These are phyloP conservation scores for Allygus modestus DNA, from an alignment of 2,888 invertebrate species.

Conservation along the genomic window DNA sequence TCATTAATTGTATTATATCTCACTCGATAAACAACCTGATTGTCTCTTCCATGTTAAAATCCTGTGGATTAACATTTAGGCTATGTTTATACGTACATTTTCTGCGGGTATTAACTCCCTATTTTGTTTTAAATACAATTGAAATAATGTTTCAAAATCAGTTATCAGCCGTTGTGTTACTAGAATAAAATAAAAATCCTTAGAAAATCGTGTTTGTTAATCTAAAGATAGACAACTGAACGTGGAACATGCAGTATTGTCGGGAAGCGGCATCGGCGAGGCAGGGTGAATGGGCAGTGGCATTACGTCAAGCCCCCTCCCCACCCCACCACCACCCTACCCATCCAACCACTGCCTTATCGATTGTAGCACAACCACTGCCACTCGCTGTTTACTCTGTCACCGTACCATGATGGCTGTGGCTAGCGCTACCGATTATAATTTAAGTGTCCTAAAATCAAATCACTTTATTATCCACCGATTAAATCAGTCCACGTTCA, in stretches of 20 bases:
- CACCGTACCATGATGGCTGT: constrained; percentile 14
- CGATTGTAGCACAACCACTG: constrained; percentile 48
- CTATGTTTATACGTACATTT: too few species aligned
- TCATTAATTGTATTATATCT: too few species aligned
- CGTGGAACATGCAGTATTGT: neutral
- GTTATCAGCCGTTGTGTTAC: too few species aligned
- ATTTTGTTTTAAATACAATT: too few species aligned
- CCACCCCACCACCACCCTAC: neutral
- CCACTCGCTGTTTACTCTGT: constrained; percentile 47
- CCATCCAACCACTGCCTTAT: constrained; percentile 25
- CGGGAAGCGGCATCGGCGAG: neutral
- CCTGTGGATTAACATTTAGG: too few species aligned
- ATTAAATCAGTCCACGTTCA: neutral
- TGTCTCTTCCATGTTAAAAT: too few species aligned
- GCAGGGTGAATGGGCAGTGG: constrained; percentile 45
- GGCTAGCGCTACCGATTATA: neutral
- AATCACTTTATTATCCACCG: constrained; percentile 1
- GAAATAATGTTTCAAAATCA: too few species aligned
- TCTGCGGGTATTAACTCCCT: too few species aligned
- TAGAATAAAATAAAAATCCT: too few species aligned
- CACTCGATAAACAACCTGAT: too few species aligned
- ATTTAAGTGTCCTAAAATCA: neutral
- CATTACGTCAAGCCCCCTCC: constrained; percentile 33
- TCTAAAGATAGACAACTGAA: neutral
- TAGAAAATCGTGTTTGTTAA: too few species aligned